Base-by-base conservation (phyloP, 2,888 invertebrate genomes). In the Acrobasis repandana region DNA sequence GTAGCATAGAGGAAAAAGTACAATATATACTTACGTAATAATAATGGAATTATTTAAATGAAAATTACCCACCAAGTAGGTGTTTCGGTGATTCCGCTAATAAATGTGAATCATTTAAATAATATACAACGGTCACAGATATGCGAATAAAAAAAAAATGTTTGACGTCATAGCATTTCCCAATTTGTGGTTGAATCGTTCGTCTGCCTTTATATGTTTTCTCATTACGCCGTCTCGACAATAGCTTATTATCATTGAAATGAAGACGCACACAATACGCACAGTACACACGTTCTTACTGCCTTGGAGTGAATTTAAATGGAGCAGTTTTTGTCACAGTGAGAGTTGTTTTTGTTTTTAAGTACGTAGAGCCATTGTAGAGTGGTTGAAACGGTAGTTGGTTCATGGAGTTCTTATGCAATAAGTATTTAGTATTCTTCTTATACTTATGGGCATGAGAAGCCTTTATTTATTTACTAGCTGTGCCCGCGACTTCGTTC, bases 91-190 rank as follows among this genome's bases (percentile, higher is more conserved):
- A n/a, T n/a, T n/a, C n/a, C n/a, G n/a, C n/a, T n/a, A n/a, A n/a
- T n/a, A n/a, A n/a, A n/a, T n/a, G n/a, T n/a, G n/a, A n/a, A n/a
- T n/a, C n/a, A n/a, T n/a, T n/a, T n/a, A n/a, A n/a, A n/a, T n/a
- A n/a, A n/a, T n/a, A n/a, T n/a, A n/a, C n/a, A 28, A 14, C 43
- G n/a, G n/a, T 16, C 18, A 38, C 33, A 36, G 36, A 38, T 14
- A 54, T 20, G 38, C 18, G 5, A 54, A 16, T 18, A 10, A 18
- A 11, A 38, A n/a, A 20, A 54, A 1, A 52, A 18, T 11, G 8
- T 54, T 54, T 43, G 54, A 54, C 54, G 54, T 54, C 54, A 54
- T 38, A 11, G 54, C 43, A 18, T 20, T n/a, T 38, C 54, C 54
- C 54, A 54, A 54, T 36, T 38, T 10, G 36, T 36, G 36, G 18